Conservation (phyloP, 2,888 invertebrate species). For the Trilocha varians region DNA sequence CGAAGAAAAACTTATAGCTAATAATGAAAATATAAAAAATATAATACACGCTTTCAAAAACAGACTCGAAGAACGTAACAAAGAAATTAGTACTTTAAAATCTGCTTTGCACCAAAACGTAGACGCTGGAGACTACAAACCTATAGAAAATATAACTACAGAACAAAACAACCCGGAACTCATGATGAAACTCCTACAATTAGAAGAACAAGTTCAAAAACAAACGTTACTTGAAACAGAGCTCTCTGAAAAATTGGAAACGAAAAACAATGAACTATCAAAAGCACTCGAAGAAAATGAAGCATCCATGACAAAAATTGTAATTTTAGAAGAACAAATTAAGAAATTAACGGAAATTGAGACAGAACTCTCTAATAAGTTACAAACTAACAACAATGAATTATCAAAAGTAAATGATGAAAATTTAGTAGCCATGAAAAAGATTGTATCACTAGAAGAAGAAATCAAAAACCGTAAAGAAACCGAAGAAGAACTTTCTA, state of each 20-base stretch:
- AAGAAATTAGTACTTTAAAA: constrained; percentile 41
- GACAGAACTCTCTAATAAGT: constrained; percentile 26
- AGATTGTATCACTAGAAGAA: constrained; percentile 14
- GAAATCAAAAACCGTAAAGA: too few relatives aligned
- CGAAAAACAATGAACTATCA: too few relatives aligned
- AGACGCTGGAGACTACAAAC: constrained; percentile 11
- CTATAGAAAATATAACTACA: constrained; percentile 21
- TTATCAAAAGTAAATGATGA: too few relatives aligned
- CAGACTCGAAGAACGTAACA: constrained; percentile 32
- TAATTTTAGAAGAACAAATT: constrained; percentile 21
- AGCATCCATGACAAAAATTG: constrained; percentile 8
- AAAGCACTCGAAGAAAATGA: too few relatives aligned
- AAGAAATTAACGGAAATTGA: constrained; percentile 15
- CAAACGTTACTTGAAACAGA: too few relatives aligned
- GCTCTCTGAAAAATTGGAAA: too few relatives aligned
- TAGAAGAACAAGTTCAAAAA: too few relatives aligned
- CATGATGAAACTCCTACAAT: too few relatives aligned
- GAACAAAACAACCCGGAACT: too few relatives aligned
- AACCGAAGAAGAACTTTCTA: constrained; percentile 23
- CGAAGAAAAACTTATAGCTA: constrained; percentile 49
- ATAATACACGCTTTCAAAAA: constrained; percentile 45
- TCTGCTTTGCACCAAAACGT: constrained; percentile 10
- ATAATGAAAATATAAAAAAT: constrained; percentile 56
- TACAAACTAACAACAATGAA: constrained; percentile 23
- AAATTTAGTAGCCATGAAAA: constrained; percentile 24